Base-by-base conservation (phyloP, 2,797 vertebrate species). In the Coilia nasus region DNA sequence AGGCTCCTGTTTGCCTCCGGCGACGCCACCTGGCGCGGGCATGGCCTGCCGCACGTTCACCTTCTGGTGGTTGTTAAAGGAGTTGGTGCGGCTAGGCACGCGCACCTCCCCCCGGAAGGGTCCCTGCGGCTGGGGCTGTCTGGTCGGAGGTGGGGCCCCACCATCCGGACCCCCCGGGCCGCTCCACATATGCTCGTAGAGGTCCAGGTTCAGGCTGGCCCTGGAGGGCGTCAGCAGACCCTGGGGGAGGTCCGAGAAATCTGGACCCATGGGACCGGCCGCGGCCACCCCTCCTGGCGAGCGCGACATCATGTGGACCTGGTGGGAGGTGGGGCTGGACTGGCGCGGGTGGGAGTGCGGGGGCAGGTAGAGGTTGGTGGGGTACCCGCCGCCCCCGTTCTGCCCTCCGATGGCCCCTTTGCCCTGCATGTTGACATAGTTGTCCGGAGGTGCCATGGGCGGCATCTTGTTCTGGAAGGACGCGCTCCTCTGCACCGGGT, bases 381-480 rank as follows among this genome's bases (percentile, higher is more conserved):
- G 93, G 86, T 97, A 95, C 54, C 96, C 97, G 1, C 94, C 96
- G 54, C 96, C 97, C 54, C 90, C 95, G 0, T 92, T 97, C 87
- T 97, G 97, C 85, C 92, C 71, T 1, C 31, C 94, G 86, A 97
- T 95, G 0, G 92, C 88, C 6, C 95, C 97, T 94, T 98, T 98
- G 86, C 94, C 94, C 82, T 96, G 95, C 89, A 98, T 96, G 92
- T 86, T 96, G 10, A 96, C 92, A 0, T 98, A 99, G 50, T 95
- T 96, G 10, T 97, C 96, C 17, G 96, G 95, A 6, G 95, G 93
- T 0, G 93, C 88, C 89, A 95, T 92, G 6, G 91, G 87, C 0
- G 94, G 90, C 90, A 97, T 96, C 94, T 99, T 98, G 92, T 95
- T 98, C 92, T 99, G 98, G 92, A 99, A 99, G 90, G 98, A 99